Evolutionary conservation across 2,888 invertebrate species (phyloP), one percentile per base, ranked within the genome.

Genomic region (Zaprionus obscuricornis): DNA sequence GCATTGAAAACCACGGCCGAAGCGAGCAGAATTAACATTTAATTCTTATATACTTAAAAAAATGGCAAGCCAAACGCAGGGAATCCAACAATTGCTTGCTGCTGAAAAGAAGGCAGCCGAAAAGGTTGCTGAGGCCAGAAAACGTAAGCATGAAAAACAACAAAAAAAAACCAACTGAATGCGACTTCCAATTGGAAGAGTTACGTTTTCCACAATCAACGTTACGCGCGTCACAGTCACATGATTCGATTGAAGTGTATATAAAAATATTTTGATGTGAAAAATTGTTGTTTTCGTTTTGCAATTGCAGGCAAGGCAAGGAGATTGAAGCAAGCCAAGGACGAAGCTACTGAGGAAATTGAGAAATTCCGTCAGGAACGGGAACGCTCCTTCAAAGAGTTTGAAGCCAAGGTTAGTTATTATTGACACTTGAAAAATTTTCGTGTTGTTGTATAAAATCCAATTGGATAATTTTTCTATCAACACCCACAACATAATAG

Each of bases 31-130:
- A 50, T 49, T 57, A 46, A 57, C 27, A 36, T 27, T 20, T 39
- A 24, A 65, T 4, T 29, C 20, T 26, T 7, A 40, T 37, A 40
- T 37, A 58, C 26, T 58, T 51, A 29, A 70, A n/a, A n/a, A 92
- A 91, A 98, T 99, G 98, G 98, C 98, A 88, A 98, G 97, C 92
- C 98, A 98, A 92, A 98, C 98, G 82, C 98, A 98, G 91, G 99
- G 99, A 90, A 99, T 99, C 91, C 99, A 99, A 91, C 98, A 99
- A 91, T 93, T 99, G 79, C 91, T 99, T 88, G 96, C 97, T 85
- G 99, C 99, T 70, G 99, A 99, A 91, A 99, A 99, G 90, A 94
- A 96, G 59, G 99, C 99, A 50, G 98, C 99, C 22, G 99, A 99
- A 89, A 99, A 98, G 92, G 99, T 99, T 57, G 94, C 98, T 46